phyloP scores from a whole-genome alignment of 2,113 vertebrate genomes.

The Fregetta grallaria region DNA sequence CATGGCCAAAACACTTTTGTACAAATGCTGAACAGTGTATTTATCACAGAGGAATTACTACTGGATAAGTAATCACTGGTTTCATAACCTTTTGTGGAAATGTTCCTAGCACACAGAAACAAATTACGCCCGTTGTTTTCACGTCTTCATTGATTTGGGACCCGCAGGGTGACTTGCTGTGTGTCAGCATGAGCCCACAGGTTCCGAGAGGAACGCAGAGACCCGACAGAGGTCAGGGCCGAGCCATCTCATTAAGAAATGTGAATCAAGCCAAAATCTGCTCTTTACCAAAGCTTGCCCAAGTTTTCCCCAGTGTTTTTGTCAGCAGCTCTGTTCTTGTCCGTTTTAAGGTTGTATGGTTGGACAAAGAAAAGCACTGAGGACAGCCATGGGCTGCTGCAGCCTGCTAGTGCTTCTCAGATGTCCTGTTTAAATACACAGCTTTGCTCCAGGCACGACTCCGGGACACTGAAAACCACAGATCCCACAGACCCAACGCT shows the following conservation, averaged over 20 bases:
- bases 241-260: background rate
- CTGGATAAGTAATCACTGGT: background rate
- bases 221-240: background rate
- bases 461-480: background rate
- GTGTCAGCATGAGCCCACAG: background rate
- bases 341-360: fast-evolving
- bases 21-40: background rate
- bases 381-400: background rate
- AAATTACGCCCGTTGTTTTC: background rate
- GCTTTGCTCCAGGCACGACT: fast-evolving
- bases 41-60: background rate
- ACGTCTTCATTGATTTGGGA: background rate
- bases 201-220: background rate
- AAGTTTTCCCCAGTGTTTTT: fast-evolving
- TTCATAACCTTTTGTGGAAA: background rate
- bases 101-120: background rate
- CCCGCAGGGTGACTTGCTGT: fast-evolving
- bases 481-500: background rate
- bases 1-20: background rate
- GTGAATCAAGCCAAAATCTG: background rate
- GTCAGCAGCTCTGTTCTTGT: background rate
- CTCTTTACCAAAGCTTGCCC: background rate
- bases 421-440: fast-evolving
- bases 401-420: background rate
- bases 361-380: background rate